Evolutionary conservation across 2,113 vertebrate species (phyloP), one percentile per base, ranked within the genome.

Genomic region (Peromyscus maniculatus): DNA sequence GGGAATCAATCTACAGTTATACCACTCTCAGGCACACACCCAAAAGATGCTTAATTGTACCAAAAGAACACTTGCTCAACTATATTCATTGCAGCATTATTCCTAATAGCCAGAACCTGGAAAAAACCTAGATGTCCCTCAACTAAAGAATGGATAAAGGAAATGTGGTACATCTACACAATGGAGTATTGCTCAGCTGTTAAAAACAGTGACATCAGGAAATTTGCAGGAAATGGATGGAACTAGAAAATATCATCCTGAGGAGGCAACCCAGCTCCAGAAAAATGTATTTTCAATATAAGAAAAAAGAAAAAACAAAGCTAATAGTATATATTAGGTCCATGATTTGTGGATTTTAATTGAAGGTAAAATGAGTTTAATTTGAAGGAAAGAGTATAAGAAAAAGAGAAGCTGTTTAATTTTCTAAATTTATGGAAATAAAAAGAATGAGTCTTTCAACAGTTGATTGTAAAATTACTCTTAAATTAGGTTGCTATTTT

Each of bases 301-400:
- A 80, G 52, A 33, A 57, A n/a, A 57, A 12, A 96, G 75, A 75
- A 55, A 55, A 93, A 83, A 93, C 77, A 91, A 96, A 66, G 87
- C 87, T 55, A 92, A 75, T 92, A 80, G 36, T 39, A 89, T 94
- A 66, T 12, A 94, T 84, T 97, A 83, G 8, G 80, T 83, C n/a
- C 91, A 93, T 31, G 16, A 95, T 96, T 75, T 92, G 10, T 93
- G 62, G 4, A 43, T 88, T 91, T 95, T 91, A 79, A 69, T 74
- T 95, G n/a, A 95, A 91, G 12, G 79, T 22, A 92, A 87, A 87
- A 17, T 95, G 66, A 94, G 71, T 94, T 93, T 80, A 86, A 93
- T 67, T 33, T 17, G 7, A 84, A 67, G 11, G 55, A 87, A 43
- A 69, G 21, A 89, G 74, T 3, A 22, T 82, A 43, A 67, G 26